These are phyloP conservation scores for Rhinolophus sinicus DNA, from an alignment of 2,113 vertebrate species.

Conservation along the genomic window DNA sequence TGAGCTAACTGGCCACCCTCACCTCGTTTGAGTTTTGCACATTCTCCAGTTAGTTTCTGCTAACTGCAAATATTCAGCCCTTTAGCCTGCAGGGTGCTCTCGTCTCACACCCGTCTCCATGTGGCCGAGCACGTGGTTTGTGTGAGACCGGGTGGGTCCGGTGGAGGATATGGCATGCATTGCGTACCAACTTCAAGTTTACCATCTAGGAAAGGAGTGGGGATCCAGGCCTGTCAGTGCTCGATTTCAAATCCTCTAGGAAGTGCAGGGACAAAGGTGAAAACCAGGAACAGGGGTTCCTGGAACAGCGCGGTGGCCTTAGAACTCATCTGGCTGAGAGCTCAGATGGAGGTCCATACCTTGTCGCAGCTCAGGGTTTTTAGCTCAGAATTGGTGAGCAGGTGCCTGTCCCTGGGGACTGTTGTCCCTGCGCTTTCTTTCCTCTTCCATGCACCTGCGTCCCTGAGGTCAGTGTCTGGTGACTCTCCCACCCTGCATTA, in stretches of 20 bases:
- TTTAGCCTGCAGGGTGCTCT: fast-evolving
- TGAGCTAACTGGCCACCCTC: too few species aligned
- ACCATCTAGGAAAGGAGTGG: neutral
- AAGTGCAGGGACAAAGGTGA: neutral
- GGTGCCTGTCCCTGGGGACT: neutral
- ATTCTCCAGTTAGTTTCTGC: neutral
- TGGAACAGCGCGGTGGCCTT: neutral
- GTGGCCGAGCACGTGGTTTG: fast-evolving
- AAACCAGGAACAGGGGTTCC: neutral
- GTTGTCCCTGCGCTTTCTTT: neutral
- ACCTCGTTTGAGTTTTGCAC: neutral
- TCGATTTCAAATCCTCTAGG: neutral
- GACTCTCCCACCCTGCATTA: neutral
- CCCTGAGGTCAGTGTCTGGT: neutral
- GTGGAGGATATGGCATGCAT: fast-evolving
- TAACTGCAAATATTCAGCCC: fast-evolving
- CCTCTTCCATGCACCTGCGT: neutral
- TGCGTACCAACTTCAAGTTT: neutral
- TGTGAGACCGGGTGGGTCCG: neutral
- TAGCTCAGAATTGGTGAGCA: neutral
- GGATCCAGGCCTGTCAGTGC: neutral
- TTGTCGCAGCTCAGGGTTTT: fast-evolving
- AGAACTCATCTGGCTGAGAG: neutral
- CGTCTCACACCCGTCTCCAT: neutral
- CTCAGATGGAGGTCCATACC: neutral